Conservation (phyloP, 2,888 invertebrate species). For the Baronia brevicornis region DNA sequence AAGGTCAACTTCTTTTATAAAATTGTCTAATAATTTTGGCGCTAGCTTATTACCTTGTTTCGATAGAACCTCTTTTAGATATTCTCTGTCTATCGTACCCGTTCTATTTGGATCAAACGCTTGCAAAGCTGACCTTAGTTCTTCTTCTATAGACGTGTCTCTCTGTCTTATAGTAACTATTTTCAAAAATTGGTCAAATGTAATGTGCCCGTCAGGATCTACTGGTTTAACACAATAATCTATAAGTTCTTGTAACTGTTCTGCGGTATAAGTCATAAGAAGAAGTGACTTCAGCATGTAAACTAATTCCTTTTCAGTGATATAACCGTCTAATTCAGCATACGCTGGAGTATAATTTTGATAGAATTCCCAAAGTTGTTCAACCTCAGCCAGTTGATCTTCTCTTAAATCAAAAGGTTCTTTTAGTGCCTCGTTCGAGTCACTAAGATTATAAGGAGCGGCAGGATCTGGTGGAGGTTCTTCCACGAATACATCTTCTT, state of each 20-base stretch:
- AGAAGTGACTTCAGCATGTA: slow-evolving; percentile 58
- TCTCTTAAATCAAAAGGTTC: slow-evolving; percentile 47
- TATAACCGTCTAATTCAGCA: slow-evolving; percentile 47
- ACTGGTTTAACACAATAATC: slow-evolving; percentile 51
- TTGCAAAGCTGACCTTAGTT: slow-evolving; percentile 47
- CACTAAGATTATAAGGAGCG: slow-evolving; percentile 52
- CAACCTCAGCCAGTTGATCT: slow-evolving; percentile 59
- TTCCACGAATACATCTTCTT: slow-evolving; percentile 44
- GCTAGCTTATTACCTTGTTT: slow-evolving; percentile 52
- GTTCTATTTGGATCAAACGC: slow-evolving; percentile 46
- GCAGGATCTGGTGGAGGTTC: slow-evolving; percentile 59
- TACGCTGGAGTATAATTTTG: slow-evolving; percentile 63
- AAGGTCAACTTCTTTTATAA: slow-evolving; percentile 63
- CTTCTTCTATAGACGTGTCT: slow-evolving; percentile 50
- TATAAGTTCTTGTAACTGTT: slow-evolving; percentile 55
- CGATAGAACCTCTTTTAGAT: slow-evolving; percentile 42
- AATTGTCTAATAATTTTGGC: slow-evolving; percentile 39
- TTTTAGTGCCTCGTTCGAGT: slow-evolving; percentile 52
- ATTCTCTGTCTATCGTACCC: slow-evolving; percentile 46
- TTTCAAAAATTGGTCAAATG: slow-evolving; percentile 53
- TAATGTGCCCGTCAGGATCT: slow-evolving; percentile 54
- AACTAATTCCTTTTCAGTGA: slow-evolving; percentile 56
- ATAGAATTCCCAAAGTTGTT: slow-evolving; percentile 55
- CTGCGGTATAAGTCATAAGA: slow-evolving; percentile 53
- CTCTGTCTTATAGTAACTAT: slow-evolving; percentile 58